Evolutionary conservation across 1,140 invertebrate genomes (phyloP), one percentile per base, ranked within the genome.

Genomic region (Bombyx mori): DNA sequence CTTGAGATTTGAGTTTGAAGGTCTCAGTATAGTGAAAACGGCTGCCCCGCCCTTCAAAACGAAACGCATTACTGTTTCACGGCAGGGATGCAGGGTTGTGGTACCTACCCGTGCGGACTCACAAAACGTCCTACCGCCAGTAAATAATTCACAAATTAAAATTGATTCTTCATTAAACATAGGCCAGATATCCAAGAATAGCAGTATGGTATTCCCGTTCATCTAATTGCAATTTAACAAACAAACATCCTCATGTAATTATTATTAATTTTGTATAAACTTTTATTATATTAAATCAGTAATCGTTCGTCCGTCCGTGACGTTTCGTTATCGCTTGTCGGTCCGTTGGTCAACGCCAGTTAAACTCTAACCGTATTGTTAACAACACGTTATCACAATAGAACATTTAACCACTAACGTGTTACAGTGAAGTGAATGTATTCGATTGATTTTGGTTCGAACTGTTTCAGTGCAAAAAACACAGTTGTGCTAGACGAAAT

Each of bases 311-410:
- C 43, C 52, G n/a, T 54, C 52, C 52, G 42, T 18, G 45, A 45
- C 52, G 43, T 54, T 54, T 42, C 52, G 52, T 54, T 54, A 54
- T 54, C 52, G 52, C 6, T 44, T 18, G 10, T 43, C n/a, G 42
- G 12, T 18, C 12, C 42, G 52, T 42, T 44, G 44, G 45, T 18
- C 42, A 18, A 22, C 35, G 42, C 43, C 43, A 54, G 52, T 54
- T 54, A 22, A 9, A 54, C 9, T 43, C 7, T 44, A 44, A 9
- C 5, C 52, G 12, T 44, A 10, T 44, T n/a, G 18, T 43, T 54
- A 44, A 45, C 45, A 42, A 18, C 8, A 54, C 52, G 52, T 50
- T 35, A 35, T 35, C 18, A 50, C 42, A 50, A 7, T 22, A 50
- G 8, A 12, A 50, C 9, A 18, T 26, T 50, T 26, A 50, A 50